phyloP scores from a whole-genome alignment of 2,113 vertebrate genomes.

The Dermatemys mawii region DNA sequence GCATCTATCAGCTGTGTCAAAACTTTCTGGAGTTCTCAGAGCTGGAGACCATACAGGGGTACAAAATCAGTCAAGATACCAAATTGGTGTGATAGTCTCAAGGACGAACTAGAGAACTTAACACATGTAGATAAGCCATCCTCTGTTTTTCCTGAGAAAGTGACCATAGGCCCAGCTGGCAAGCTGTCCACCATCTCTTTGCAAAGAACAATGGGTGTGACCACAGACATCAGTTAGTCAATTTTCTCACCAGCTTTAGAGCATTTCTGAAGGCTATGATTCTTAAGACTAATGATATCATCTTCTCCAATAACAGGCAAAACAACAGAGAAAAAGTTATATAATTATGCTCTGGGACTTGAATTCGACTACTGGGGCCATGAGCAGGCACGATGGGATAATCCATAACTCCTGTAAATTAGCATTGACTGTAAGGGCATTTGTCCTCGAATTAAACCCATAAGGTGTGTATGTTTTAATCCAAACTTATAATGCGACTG shows the following conservation, averaged over 20 bases:
- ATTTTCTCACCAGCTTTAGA: background rate
- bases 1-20: background rate
- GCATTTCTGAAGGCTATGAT: background rate
- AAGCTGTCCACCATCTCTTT: background rate
- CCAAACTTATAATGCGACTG: background rate
- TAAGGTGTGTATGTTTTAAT: background rate
- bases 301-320: background rate
- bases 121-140: background rate
- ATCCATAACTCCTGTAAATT: background rate
- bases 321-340: background rate
- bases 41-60: background rate
- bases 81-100: background rate
- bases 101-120: accelerated
- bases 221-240: background rate
- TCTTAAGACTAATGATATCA: background rate
- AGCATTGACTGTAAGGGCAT: background rate
- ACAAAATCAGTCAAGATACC: background rate
- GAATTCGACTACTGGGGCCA: background rate
- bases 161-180: background rate
- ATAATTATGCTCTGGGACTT: background rate
- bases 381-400: background rate
- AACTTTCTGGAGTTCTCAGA: background rate
- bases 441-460: background rate
- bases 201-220: background rate
- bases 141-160: background rate